phyloP scores from a whole-genome alignment of 1,140 invertebrate genomes.

The Heliconius himera region DNA sequence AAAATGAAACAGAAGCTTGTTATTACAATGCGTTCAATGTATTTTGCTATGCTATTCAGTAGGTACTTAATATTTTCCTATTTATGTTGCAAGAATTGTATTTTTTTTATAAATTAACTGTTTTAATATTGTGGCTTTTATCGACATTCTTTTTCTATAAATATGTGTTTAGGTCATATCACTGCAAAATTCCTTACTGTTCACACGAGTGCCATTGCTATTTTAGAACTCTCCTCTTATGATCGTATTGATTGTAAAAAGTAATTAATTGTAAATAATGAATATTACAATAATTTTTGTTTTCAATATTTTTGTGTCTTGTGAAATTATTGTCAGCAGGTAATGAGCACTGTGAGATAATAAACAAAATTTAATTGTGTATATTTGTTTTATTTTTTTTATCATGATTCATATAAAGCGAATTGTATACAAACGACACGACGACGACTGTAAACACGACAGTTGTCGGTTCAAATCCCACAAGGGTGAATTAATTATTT shows the following conservation, averaged over 20 bases:
- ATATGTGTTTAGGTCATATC: constrained; percentile 25
- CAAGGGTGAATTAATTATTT: no score
- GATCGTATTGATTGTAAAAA: constrained; percentile 27
- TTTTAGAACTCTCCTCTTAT: constrained; percentile 33
- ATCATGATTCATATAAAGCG: no score
- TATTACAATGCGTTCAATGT: constrained; percentile 26
- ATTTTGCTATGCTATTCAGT: constrained; percentile 47
- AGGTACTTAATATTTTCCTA: constrained; percentile 56
- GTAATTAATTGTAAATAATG: constrained; percentile 45
- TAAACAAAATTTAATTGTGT: constrained; percentile 62
- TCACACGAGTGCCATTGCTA: constrained; percentile 52
- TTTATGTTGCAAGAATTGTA: constrained; percentile 35
- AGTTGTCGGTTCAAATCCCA: no score
- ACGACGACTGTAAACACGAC: no score
- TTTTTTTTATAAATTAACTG: constrained; percentile 38
- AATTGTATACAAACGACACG: no score
- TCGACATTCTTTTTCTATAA: constrained; percentile 22
- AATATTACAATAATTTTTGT: constrained; percentile 46
- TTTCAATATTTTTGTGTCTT: constrained; percentile 60
- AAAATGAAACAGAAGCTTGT: constrained; percentile 18
- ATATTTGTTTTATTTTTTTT: constrained; percentile 51
- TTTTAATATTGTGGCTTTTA: constrained; percentile 31
- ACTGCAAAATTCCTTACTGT: constrained; percentile 32
- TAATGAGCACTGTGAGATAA: constrained; percentile 68
- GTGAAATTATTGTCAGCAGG: constrained; percentile 68